Evolutionary conservation across 2,797 vertebrate species (phyloP), one percentile per base, ranked within the genome.

Genomic region (Tachyglossus aculeatus): DNA sequence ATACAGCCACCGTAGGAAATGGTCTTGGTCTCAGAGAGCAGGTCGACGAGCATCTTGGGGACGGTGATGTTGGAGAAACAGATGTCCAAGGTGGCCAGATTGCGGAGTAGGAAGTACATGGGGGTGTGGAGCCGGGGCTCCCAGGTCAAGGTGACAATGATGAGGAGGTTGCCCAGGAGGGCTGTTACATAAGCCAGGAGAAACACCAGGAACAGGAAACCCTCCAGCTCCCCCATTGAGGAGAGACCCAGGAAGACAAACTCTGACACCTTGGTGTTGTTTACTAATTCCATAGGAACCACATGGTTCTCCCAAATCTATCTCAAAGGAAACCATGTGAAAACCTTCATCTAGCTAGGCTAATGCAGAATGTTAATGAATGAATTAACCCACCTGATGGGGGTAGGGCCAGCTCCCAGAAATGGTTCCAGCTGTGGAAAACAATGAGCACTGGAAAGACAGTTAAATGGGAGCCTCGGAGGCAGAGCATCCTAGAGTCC

Each of bases 31-130:
- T 67, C 74, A 4, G 70, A 39, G 2, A 81, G 48, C 34, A 70
- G 53, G 43, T 77, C 75, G 38, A 58, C 14, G 22, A 81, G 21
- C 45, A 76, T 70, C 22, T 69, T 67, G 19, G 71, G 71, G 9
- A 56, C 48, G 19, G 57, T 74, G 39, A 64, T 64, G 22, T 71
- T 60, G 2, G 19, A n/a, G 19, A 51, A 51, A 53, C 52, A 64
- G 61, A 72, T 58, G 52, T 72, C 69, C 24, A 57, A 52, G 39
- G 64, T 64, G n/a, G 69, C 59, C 44, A 72, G 15, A 32, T 57
- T 65, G 69, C 52, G 53, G 25, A 72, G 24, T 19, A 73, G 48
- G 22, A 73, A 73, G 21, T 73, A 60, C 70, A 67, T 67, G 22
- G 70, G 70, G 1, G 62, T 63, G 13, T 11, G 40, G n/a, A 73